phyloP scores from a whole-genome alignment of 2,113 vertebrate genomes.

The Heliornis fulica region DNA sequence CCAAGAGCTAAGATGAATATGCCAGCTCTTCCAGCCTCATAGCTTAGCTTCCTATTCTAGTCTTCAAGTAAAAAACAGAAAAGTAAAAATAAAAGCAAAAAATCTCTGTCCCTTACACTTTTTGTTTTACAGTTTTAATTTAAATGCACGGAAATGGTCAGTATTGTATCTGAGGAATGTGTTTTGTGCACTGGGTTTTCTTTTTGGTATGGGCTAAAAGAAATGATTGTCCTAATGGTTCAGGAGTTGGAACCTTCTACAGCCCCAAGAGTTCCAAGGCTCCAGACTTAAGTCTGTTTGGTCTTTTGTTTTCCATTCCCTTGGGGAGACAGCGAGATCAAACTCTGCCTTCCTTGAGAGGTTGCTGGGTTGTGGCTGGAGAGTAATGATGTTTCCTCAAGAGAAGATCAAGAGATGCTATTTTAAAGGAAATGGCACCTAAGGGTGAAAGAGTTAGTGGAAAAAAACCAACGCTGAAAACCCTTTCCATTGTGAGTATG shows the following conservation, averaged over 20 bases:
- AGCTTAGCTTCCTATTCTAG: neutral
- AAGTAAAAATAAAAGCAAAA: neutral
- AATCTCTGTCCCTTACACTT: neutral
- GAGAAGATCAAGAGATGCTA: constrained; percentile 8
- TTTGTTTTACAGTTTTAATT: neutral
- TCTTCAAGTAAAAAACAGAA: neutral
- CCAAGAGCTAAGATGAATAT: neutral
- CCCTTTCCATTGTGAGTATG: constrained; percentile 31
- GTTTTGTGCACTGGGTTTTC: neutral
- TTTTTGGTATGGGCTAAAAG: constrained; percentile 48
- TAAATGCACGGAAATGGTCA: neutral
- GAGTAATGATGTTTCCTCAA: constrained; percentile 39
- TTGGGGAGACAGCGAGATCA: constrained; percentile 47
- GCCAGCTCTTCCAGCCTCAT: neutral
- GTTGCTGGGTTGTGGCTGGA: constrained; percentile 46
- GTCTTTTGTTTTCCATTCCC: neutral
- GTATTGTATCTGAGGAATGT: neutral
- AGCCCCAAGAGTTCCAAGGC: neutral
- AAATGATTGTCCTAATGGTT: constrained; percentile 37
- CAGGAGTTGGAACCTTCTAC: neutral
- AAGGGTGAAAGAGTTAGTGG: neutral
- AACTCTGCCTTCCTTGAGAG: constrained; percentile 40
- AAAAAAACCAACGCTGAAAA: constrained; percentile 11
- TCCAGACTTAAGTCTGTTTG: neutral
- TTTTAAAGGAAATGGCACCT: constrained; percentile 27